phyloP scores from a whole-genome alignment of 2,113 vertebrate species.

The Zeus faber region DNA sequence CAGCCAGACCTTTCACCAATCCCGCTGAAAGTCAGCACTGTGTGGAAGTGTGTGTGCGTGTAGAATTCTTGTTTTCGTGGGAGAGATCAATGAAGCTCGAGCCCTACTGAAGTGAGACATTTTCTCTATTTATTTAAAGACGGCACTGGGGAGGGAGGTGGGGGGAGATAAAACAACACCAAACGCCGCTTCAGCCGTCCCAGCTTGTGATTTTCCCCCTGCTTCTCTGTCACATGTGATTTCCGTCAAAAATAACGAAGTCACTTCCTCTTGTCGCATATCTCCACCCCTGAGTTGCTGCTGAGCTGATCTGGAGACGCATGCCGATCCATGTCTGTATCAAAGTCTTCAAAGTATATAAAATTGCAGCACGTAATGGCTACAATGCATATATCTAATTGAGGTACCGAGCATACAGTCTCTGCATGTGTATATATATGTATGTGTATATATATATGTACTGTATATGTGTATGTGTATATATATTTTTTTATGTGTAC shows the following conservation, averaged over 20 bases:
- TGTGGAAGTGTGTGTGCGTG: background rate
- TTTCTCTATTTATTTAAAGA: conserved; percentile 18
- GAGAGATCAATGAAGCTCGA: conserved; percentile 37
- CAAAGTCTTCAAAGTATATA: too few species aligned
- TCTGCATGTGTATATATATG: too few species aligned
- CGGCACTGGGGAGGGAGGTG: conserved; percentile 19
- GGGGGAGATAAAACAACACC: background rate
- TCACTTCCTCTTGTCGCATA: conserved; percentile 2
- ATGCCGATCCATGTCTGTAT: too few species aligned
- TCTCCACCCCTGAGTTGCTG: too few species aligned
- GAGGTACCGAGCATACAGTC: too few species aligned
- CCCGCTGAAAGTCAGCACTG: conserved; percentile 45
- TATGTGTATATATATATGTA: too few species aligned
- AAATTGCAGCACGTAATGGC: too few species aligned
- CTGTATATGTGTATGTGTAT: too few species aligned
- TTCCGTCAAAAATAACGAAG: conserved; percentile 43
- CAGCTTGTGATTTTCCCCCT: conserved; percentile 19
- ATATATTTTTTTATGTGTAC: too few species aligned
- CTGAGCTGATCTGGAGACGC: background rate
- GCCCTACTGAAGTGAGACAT: conserved; percentile 27
- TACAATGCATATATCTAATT: too few species aligned
- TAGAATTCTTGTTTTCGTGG: conserved; percentile 19
- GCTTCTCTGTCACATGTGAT: conserved; percentile 26
- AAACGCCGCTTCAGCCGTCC: background rate
- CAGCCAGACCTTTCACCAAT: conserved; percentile 62